Percentiles rank a stretch among this genome's conserved stretches.
Evolutionary conservation across 23 tunicate genomes (phyloP).

Genomic region (Ascidia mentula): DNA sequence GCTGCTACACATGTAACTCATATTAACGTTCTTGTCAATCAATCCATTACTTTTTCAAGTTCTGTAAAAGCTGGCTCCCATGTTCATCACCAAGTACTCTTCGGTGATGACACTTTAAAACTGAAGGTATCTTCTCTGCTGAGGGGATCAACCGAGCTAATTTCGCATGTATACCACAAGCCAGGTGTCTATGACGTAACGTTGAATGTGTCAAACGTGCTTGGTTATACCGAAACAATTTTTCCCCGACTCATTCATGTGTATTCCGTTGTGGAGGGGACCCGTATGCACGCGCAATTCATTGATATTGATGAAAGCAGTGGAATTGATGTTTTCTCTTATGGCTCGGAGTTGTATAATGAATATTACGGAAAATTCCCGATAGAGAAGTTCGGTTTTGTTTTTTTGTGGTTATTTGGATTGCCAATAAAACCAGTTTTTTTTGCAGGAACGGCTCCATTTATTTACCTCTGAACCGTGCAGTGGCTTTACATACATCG

Average conservation of each 20-base stretch:
- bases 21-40: conserved; percentile 2
- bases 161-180: neutral
- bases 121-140: neutral
- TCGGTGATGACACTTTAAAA: neutral
- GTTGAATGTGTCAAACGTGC: neutral
- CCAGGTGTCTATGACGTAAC: neutral
- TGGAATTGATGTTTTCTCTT: neutral
- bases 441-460: neutral
- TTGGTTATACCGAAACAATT: neutral
- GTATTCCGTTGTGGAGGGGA: neutral
- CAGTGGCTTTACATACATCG: neutral
- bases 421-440: too few relatives aligned
- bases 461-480: neutral
- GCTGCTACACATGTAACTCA: neutral
- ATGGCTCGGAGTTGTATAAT: neutral
- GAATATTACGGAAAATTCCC: neutral
- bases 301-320: neutral
- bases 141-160: neutral
- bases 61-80: neutral
- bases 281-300: neutral
- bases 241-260: neutral
- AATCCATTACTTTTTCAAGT: neutral
- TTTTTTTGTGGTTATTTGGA: neutral
- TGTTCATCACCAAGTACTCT: neutral
- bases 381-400: neutral